Conservation (phyloP, 37 sponge, comb jelly and placozoan species). For the Beroe forskalii region DNA sequence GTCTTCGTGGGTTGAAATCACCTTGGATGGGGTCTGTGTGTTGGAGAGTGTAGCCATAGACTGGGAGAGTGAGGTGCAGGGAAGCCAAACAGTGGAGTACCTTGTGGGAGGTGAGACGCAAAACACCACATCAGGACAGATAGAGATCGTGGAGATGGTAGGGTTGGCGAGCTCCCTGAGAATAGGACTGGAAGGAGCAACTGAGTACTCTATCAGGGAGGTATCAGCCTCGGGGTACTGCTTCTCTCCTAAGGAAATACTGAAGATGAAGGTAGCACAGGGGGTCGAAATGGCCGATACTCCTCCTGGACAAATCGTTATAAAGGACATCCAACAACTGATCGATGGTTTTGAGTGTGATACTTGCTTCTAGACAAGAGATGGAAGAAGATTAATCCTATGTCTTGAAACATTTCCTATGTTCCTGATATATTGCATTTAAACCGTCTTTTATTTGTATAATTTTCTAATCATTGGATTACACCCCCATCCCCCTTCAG, state of each 20-base stretch:
- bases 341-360: not conserved
- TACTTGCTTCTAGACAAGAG: not conserved
- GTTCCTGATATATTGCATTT: too few species aligned
- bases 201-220: not conserved
- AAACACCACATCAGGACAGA: not conserved
- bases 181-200: not conserved
- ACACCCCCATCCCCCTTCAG: too few species aligned
- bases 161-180: not conserved
- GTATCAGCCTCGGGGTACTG: not conserved
- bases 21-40: conserved; percentile 8
- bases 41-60: not conserved
- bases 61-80: not conserved
- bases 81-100: not conserved
- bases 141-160: not conserved
- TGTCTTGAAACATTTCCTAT: not conserved
- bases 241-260: not conserved
- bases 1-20: not conserved
- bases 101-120: not conserved
- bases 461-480: too few species aligned
- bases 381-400: not conserved
- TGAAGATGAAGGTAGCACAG: not conserved
- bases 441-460: too few species aligned
- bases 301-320: not conserved
- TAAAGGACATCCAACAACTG: not conserved
- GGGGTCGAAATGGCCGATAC: too few species aligned